Evolutionary conservation across 1,140 invertebrate species (phyloP), one percentile per base, ranked within the genome.

Genomic region (Oryctes rhinoceros): DNA sequence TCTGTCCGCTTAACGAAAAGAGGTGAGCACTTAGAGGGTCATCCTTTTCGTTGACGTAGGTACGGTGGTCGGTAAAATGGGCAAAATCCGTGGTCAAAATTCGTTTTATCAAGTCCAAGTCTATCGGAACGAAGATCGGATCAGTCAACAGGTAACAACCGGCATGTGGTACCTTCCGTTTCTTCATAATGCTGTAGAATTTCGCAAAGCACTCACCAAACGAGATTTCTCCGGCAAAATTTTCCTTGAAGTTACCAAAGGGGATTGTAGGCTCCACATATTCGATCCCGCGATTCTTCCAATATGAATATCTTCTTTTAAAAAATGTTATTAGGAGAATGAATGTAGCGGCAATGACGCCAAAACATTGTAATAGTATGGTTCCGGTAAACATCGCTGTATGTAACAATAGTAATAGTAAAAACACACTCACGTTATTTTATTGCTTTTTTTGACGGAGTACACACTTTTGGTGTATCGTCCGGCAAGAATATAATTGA

Each of bases 71-170:
- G 62, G 86, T 86, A 81, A 92, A 92, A 84, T 87, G 84, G 1
- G 84, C 78, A 74, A 91, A 91, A 83, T 91, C 89, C 79, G 89
- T 47, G 11, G 76, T 88, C 35, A 93, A 79, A 4, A 94, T 88
- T 15, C 88, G 84, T 82, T 92, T 92, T 0, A 93, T 88, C 0
- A 94, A 83, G 7, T 91, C 90, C 20, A 91, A 86, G 83, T 94
- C 91, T 11, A 89, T 86, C 1, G 89, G 83, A 0, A 91, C 78
- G 13, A 86, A 87, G 4, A 90, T 90, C 75, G 88, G 87, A 9
- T 88, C 87, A 3, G 86, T 85, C 67, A 90, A 87, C 18, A 88
- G 88, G 81, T 89, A 91, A 20, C 89, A 83, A 3, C 90, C 90
- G 5, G 83, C 83, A 80, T 83, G 86, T 81, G 81, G 80, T 62